A percentile compares a stretch with the other conserved stretches of the same genome.
Evolutionary conservation across 2,113 vertebrate genomes (phyloP).

Genomic region (Leuciscus idus): DNA sequence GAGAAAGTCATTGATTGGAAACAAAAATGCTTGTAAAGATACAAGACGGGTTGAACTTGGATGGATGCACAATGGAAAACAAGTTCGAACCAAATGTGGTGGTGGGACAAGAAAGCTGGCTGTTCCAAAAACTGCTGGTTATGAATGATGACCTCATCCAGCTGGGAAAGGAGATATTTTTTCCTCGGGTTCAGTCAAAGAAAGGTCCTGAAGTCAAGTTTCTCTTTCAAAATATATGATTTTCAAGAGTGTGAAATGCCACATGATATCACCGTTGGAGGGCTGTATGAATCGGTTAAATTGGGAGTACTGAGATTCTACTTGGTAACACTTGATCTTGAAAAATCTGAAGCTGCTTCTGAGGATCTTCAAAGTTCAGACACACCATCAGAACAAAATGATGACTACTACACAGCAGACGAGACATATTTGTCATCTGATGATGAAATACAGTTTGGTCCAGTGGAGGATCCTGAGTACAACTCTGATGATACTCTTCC

Average conservation of each 20-base stretch:
- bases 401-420: neutral
- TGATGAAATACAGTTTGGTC: slow-evolving; percentile 4
- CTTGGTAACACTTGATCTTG: neutral
- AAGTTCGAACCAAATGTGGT: neutral
- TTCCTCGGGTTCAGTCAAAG: neutral
- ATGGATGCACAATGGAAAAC: slow-evolving; percentile 27
- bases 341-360: neutral
- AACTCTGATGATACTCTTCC: neutral
- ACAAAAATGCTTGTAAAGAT: slow-evolving; percentile 19
- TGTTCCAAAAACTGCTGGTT: neutral
- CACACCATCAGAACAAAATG: neutral
- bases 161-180: slow-evolving; percentile 17
- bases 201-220: neutral
- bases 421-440: neutral
- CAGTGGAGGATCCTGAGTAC: neutral
- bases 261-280: neutral
- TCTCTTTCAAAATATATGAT: neutral
- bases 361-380: neutral
- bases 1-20: neutral
- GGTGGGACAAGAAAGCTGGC: slow-evolving; percentile 2
- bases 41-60: slow-evolving; percentile 16
- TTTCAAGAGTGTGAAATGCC: slow-evolving; percentile 16
- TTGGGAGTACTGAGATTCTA: neutral
- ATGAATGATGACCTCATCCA: slow-evolving; percentile 10
- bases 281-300: neutral